These are phyloP conservation scores for Geophilus truncorum DNA, from an alignment of 2,888 invertebrate genomes.

Conservation along the genomic window DNA sequence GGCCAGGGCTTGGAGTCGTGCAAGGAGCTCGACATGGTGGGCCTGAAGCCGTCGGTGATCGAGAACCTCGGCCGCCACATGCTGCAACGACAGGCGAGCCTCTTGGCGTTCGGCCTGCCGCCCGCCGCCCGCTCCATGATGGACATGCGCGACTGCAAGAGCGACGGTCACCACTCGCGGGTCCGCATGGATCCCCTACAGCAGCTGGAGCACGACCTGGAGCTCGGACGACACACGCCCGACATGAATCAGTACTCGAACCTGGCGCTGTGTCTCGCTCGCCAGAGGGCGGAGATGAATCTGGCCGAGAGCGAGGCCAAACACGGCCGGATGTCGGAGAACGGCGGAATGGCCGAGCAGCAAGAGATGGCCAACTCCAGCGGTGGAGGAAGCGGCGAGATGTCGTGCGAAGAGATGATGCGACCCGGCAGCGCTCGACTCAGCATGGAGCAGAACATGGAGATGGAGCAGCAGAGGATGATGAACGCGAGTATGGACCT, in stretches of 20 bases:
- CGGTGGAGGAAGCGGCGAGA: background rate
- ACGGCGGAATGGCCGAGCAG: background rate
- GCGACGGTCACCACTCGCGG: background rate
- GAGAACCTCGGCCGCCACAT: background rate
- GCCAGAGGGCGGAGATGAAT: slow-evolving; percentile 22
- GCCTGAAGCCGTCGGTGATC: background rate
- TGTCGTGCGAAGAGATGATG: background rate
- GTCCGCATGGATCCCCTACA: background rate
- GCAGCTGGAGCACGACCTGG: slow-evolving; percentile 12
- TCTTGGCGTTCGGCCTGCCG: slow-evolving; percentile 1
- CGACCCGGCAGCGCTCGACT: background rate
- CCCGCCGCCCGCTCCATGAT: background rate
- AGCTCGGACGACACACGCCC: background rate
- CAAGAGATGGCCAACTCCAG: background rate
- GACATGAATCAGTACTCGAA: slow-evolving; percentile 20
- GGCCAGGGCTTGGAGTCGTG: background rate
- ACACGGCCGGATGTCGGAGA: background rate
- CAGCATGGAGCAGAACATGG: background rate
- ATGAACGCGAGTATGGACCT: background rate
- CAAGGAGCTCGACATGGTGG: background rate
- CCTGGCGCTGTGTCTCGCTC: slow-evolving; percentile 21
- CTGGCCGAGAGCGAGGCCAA: background rate
- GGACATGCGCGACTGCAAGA: background rate
- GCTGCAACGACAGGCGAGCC: background rate
- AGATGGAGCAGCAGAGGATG: background rate